Percentiles rank a stretch among this genome's conserved stretches.
phyloP scores from a whole-genome alignment of 2,888 invertebrate genomes.

The Autographa gamma region DNA sequence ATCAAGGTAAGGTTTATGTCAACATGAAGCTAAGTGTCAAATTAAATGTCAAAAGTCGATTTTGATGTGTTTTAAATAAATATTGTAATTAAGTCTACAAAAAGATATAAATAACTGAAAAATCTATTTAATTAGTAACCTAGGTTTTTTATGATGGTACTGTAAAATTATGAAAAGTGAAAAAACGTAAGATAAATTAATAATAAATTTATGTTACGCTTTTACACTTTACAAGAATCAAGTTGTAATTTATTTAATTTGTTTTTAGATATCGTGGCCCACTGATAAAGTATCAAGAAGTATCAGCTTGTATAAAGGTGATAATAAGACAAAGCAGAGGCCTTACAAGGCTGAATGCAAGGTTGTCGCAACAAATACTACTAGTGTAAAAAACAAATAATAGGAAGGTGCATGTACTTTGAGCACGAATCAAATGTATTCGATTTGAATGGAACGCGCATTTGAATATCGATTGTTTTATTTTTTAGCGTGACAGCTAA shows the following conservation, averaged over 20 bases:
- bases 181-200: too few species aligned
- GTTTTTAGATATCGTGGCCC: background rate
- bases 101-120: too few species aligned
- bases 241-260: too few species aligned
- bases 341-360: slow-evolving; percentile 82
- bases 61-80: background rate
- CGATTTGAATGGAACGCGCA: slow-evolving; percentile 32
- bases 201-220: too few species aligned
- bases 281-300: slow-evolving; percentile 73
- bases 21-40: slow-evolving; percentile 11
- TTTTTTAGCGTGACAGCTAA: slow-evolving; percentile 7
- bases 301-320: slow-evolving; percentile 58
- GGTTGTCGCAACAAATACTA: slow-evolving; percentile 69
- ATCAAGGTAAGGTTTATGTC: slow-evolving; percentile 32
- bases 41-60: slow-evolving; percentile 30
- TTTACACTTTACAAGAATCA: too few species aligned
- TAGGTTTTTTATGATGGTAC: too few species aligned
- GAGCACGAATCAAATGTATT: slow-evolving; percentile 27
- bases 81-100: background rate
- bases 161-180: too few species aligned
- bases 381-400: slow-evolving; percentile 58
- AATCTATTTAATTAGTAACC: too few species aligned
- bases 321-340: slow-evolving; percentile 80
- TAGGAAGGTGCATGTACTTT: slow-evolving; percentile 48
- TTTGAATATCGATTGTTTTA: slow-evolving; percentile 34